Base-by-base conservation (phyloP, 2,888 invertebrate species). In the Nudaria mundana region DNA sequence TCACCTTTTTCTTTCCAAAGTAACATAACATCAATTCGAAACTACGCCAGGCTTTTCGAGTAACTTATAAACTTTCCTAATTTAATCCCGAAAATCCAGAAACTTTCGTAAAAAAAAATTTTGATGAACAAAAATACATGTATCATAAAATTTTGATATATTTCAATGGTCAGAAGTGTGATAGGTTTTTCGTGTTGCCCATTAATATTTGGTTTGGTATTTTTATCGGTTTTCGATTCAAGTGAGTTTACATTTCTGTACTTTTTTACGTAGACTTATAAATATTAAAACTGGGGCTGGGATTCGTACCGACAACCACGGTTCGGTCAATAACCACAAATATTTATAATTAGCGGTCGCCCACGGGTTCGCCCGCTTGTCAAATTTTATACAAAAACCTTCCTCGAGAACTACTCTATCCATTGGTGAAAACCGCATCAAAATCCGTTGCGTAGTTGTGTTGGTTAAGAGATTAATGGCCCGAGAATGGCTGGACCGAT, bases 151-250 rank as follows among this genome's bases (percentile, higher is more conserved):
- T 5, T 30, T 24, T 34, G 23, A 30, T 30, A 30, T 30, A 26
- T 44, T 42, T 28, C 18, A 14, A 5, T n/a, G 37, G 40, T 30
- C 32, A 44, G 3, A 43, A 41, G 48, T 41, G 10, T 44, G 52
- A 63, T 59, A 46, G 55, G 52, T 50, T 62, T 61, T 58, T 18
- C 48, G 39, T 59, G 61, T 63, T 18, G 30, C n/a, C 2, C 5
- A 7, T 37, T n/a, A n/a, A 26, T 30, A 30, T 41, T 36, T 35
- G 37, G 29, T 37, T 30, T 22, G 13, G 14, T 23, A 32, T 24
- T 37, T 42, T 33, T 30, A 26, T 42, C 32, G 30, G 32, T 42
- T 18, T 32, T 32, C 23, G n/a, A n/a, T n/a, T n/a, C n/a, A n/a
- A 13, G 22, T 22, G 34, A 37, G 37, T 37, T 30, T 25, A 15